Conservation (phyloP, 2,888 invertebrate genomes). For the Drosophila meridiana region DNA sequence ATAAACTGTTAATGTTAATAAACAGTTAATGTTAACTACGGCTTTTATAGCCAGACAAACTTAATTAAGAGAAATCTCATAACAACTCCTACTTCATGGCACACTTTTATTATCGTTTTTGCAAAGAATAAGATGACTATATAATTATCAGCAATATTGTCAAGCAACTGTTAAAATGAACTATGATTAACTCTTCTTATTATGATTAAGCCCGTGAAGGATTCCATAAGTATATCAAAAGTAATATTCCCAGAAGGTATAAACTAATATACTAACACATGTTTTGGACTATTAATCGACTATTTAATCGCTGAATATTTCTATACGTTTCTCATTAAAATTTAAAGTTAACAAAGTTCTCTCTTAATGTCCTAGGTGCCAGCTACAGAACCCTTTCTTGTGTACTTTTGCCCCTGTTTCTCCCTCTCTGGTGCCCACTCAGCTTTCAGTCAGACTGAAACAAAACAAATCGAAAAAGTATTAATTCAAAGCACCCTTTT, state of each 20-base stretch:
- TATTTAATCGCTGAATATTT: neutral
- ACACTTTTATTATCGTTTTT: neutral
- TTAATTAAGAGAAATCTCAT: neutral
- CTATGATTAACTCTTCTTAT: neutral
- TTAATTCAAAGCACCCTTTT: slow-evolving; percentile 64
- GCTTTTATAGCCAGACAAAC: neutral
- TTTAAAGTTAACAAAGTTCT: slow-evolving; percentile 8
- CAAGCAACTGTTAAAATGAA: neutral
- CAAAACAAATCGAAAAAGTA: slow-evolving; percentile 63
- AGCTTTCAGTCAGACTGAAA: slow-evolving; percentile 29
- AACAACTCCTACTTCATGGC: neutral
- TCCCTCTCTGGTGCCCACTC: neutral
- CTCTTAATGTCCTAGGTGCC: slow-evolving; percentile 14
- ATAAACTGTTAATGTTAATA: neutral
- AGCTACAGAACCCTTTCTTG: neutral
- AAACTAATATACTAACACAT: neutral
- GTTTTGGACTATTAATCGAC: too few relatives aligned
- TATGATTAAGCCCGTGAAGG: neutral
- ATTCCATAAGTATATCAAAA: neutral
- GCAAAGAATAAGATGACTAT: too few relatives aligned
- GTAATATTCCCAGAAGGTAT: neutral
- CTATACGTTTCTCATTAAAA: slow-evolving; percentile 3
- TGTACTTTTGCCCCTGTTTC: neutral
- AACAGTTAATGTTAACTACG: neutral
- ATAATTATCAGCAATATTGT: neutral